Evolutionary conservation across 1,140 invertebrate genomes (phyloP), one percentile per base, ranked within the genome.

Genomic region (Drosophila prosaltans): DNA sequence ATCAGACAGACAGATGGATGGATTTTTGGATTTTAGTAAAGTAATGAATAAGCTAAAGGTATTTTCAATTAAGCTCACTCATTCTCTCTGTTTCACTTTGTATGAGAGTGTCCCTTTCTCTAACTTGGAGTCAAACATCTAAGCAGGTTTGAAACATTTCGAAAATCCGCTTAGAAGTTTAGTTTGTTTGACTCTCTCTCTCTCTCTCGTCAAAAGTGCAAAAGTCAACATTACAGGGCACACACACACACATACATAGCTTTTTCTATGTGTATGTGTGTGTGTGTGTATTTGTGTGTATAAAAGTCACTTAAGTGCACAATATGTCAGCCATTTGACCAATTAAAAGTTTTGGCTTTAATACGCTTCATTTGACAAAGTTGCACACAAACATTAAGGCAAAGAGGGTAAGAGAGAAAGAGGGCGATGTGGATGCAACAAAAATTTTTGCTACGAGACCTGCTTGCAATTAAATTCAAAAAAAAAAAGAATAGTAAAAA

Each of bases 281-380:
- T 60, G 62, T 64, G 54, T 81, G 36, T 66, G 65, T 73, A 69
- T 60, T 59, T 64, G 54, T 81, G 36, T 66, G 65, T 73, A 69
- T 64, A 32, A 66, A 74, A 81, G 74, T 90, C 78, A 90, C 81
- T 88, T 89, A 89, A 84, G 80, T 76, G 74, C 80, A 73, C 80
- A 89, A 90, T 90, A 90, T 90, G 86, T 80, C 76, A 78, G 70
- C 77, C 80, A 83, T 81, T 90, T 81, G 88, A 90, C 80, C 86
- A 90, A 90, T 90, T 90, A 90, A 90, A 90, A 90, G 80, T 90
- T 90, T 90, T 75, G 60, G 58, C 59, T 69, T 74, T 91, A 91
- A 91, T 90, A 88, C 88, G 86, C 88, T 90, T 90, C 88, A 90
- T 90, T 90, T 90, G 88, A 68, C 59, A 86, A 90, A 90, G 72